Percentiles rank a stretch among this genome's conserved stretches.
These are phyloP conservation scores for Meliscaeva auricollis DNA, from an alignment of 2,888 invertebrate species.

Conservation along the genomic window DNA sequence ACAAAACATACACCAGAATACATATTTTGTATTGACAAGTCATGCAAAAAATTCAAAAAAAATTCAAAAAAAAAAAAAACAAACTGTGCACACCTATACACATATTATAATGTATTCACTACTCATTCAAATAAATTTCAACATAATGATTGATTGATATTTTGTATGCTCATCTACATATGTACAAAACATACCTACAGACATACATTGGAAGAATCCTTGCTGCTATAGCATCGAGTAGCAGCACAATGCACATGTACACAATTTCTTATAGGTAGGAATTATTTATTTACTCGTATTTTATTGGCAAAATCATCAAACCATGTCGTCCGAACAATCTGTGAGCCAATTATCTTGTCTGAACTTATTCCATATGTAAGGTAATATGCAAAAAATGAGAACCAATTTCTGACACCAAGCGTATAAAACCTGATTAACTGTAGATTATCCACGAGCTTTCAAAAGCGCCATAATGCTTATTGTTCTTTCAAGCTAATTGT, in stretches of 20 bases:
- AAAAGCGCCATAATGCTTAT: slow-evolving; percentile 39
- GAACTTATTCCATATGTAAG: background rate
- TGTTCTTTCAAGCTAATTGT: slow-evolving; percentile 55
- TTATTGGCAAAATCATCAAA: slow-evolving; percentile 14
- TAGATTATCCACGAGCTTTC: slow-evolving; percentile 45
- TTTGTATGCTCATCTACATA: too few species aligned
- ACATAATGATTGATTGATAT: slow-evolving; percentile 31
- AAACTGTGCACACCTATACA: background rate
- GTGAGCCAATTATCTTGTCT: slow-evolving; percentile 28
- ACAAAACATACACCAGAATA: background rate
- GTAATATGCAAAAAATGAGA: background rate
- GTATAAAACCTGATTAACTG: slow-evolving; percentile 54
- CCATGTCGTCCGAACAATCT: slow-evolving; percentile 11
- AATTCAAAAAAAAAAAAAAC: background rate
- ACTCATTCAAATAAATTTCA: slow-evolving; percentile 4
- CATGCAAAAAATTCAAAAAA: too few species aligned
- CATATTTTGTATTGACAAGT: slow-evolving; percentile 29
- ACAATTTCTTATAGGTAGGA: slow-evolving; percentile 9
- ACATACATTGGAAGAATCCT: background rate
- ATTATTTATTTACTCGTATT: slow-evolving; percentile 14
- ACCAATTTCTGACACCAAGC: slow-evolving; percentile 37
- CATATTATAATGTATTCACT: slow-evolving; percentile 8
- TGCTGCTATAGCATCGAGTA: background rate
- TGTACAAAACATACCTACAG: too few species aligned
- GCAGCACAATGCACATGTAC: background rate